Percentiles rank a stretch among this genome's conserved stretches.
These are phyloP conservation scores for Acanthaster planci DNA, from an alignment of 35 echinoderm and acorn worm species.

Conservation along the genomic window DNA sequence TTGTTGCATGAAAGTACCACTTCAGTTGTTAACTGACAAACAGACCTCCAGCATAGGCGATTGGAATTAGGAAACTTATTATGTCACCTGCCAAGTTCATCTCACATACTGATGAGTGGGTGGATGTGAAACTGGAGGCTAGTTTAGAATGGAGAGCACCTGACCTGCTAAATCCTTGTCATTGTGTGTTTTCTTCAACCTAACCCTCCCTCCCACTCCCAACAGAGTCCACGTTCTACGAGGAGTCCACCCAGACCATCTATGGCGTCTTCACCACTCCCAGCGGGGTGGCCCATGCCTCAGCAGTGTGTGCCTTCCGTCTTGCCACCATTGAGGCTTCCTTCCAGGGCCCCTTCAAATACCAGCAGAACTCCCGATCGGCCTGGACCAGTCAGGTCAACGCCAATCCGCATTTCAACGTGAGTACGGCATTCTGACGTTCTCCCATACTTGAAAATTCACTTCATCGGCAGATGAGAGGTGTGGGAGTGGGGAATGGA, in stretches of 20 bases:
- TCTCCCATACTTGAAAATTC: no score
- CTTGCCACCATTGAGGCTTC: slow-evolving; percentile 70
- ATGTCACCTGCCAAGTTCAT: no score
- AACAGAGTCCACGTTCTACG: slow-evolving; percentile 81
- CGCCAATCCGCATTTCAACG: slow-evolving; percentile 80
- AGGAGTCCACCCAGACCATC: slow-evolving; percentile 59
- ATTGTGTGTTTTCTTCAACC: not conserved
- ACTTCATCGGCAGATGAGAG: no score
- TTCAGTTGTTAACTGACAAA: no score
- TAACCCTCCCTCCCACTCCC: not conserved
- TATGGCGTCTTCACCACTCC: slow-evolving; percentile 82
- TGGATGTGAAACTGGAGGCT: no score
- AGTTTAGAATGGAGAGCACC: no score
- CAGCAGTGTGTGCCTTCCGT: slow-evolving; percentile 78
- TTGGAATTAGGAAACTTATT: no score
- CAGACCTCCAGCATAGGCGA: no score
- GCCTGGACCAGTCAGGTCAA: slow-evolving; percentile 83
- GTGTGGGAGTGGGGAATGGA: no score
- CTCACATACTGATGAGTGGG: no score
- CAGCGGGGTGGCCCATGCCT: slow-evolving; percentile 72
- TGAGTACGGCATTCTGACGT: slow-evolving; percentile 41
- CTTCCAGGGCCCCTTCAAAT: slow-evolving; percentile 87
- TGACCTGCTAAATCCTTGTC: no score
- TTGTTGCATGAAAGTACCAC: no score
- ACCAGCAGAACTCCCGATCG: slow-evolving; percentile 80